These are phyloP conservation scores for Gorsachius magnificus DNA, from an alignment of 2,797 vertebrate species.

Conservation along the genomic window DNA sequence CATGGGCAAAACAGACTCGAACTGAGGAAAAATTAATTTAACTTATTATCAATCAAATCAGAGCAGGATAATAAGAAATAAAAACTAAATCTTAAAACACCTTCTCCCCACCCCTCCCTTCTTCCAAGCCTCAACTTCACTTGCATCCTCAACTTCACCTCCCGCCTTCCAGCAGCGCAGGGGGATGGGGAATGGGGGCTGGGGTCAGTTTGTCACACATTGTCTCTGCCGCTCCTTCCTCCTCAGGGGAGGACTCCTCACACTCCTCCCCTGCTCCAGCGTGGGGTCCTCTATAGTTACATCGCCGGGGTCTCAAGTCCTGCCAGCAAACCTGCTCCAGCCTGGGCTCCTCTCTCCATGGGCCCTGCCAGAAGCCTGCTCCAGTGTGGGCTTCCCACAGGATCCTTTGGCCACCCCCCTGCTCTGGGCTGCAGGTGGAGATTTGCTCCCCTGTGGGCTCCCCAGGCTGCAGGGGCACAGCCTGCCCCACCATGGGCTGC, in stretches of 20 bases:
- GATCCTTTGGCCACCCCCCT: background rate
- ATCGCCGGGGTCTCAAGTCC: too few species aligned
- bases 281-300: too few species aligned
- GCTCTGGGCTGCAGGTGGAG: background rate
- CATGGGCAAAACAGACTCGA: background rate
- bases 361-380: background rate
- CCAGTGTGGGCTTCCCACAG: background rate
- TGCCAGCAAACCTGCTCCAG: background rate
- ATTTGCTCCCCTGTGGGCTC: background rate
- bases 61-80: background rate
- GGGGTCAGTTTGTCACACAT: background rate
- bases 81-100: background rate
- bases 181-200: background rate
- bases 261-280: background rate
- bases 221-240: background rate
- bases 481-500: too few species aligned
- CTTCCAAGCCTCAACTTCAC: background rate
- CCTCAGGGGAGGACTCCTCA: background rate
- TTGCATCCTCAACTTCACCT: background rate
- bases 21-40: background rate
- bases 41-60: background rate
- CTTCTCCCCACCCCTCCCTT: background rate
- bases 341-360: background rate
- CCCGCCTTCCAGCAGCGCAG: accelerated
- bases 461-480: background rate